phyloP scores from a whole-genome alignment of 2,888 invertebrate species.

The Nomada flava region DNA sequence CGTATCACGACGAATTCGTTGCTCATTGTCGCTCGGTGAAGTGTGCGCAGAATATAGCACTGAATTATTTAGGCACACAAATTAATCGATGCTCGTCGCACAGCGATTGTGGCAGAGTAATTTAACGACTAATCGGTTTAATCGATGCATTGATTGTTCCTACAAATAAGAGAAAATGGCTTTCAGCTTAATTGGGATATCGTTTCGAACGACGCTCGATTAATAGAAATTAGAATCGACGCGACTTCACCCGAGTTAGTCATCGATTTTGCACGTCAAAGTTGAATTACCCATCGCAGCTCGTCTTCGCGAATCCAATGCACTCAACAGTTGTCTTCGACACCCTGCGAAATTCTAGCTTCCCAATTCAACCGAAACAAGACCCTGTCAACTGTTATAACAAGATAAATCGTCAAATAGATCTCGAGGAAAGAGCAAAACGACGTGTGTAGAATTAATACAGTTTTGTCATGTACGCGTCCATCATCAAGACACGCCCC shows the following conservation, averaged over 20 bases:
- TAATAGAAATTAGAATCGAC: too few relatives aligned
- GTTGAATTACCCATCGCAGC: too few relatives aligned
- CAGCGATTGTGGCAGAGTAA: not conserved
- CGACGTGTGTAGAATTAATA: too few relatives aligned
- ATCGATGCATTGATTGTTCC: too few relatives aligned
- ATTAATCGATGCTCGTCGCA: not conserved
- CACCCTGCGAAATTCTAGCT: not conserved
- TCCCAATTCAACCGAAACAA: not conserved
- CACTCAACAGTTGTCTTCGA: slow-evolving; percentile 10
- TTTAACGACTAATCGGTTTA: not conserved
- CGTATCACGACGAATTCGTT: too few relatives aligned
- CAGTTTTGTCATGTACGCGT: not conserved
- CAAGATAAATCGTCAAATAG: slow-evolving; percentile 28
- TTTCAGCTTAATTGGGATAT: too few relatives aligned
- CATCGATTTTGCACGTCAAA: too few relatives aligned
- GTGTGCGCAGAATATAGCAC: not conserved
- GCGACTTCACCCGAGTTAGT: too few relatives aligned
- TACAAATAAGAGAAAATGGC: too few relatives aligned
- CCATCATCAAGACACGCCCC: not conserved
- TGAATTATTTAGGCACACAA: not conserved
- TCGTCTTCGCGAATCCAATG: too few relatives aligned
- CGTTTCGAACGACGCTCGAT: too few relatives aligned
- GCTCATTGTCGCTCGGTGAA: slow-evolving; percentile 6
- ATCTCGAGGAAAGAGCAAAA: too few relatives aligned
- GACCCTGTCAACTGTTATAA: slow-evolving; percentile 6